Percentiles rank a stretch among this genome's conserved stretches.
These are phyloP conservation scores for Tympanoctomys barrerae DNA, from an alignment of 2,797 vertebrate species.

Conservation along the genomic window DNA sequence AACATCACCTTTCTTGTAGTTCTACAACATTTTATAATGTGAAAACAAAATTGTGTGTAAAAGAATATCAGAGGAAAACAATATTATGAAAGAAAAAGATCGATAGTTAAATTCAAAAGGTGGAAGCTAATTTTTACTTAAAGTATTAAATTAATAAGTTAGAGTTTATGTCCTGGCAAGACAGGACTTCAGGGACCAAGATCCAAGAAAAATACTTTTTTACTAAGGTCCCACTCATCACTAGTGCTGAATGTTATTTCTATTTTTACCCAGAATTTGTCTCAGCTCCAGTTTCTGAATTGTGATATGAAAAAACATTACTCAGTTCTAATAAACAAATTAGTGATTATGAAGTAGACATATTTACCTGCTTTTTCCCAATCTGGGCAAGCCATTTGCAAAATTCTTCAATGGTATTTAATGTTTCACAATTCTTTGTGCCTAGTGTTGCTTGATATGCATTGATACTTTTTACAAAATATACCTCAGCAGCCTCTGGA, in stretches of 20 bases:
- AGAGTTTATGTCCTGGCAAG: neutral
- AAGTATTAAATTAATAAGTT: constrained; percentile 42
- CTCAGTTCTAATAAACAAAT: neutral
- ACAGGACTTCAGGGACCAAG: neutral
- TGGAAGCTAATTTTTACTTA: constrained; percentile 15
- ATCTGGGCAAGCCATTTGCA: constrained; percentile 84
- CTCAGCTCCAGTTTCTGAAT: constrained; percentile 3
- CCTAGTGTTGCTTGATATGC: constrained; percentile 77
- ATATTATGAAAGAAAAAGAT: neutral
- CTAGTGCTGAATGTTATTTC: neutral
- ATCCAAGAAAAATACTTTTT: neutral
- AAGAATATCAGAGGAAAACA: neutral
- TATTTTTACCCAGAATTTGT: neutral
- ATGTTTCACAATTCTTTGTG: constrained; percentile 69
- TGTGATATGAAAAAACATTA: neutral
- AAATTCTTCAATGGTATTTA: constrained; percentile 80
- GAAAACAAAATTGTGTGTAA: constrained; percentile 13
- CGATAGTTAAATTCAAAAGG: constrained; percentile 16
- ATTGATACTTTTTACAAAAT: constrained; percentile 82
- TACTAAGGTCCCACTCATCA: neutral
- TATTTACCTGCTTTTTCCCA: constrained; percentile 82
- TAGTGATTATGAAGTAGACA: neutral
- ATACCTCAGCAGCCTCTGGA: constrained; percentile 79
- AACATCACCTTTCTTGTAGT: neutral
- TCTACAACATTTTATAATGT: neutral